Conservation (phyloP, 2,888 invertebrate genomes). For the Psylliodes chrysocephalus region DNA sequence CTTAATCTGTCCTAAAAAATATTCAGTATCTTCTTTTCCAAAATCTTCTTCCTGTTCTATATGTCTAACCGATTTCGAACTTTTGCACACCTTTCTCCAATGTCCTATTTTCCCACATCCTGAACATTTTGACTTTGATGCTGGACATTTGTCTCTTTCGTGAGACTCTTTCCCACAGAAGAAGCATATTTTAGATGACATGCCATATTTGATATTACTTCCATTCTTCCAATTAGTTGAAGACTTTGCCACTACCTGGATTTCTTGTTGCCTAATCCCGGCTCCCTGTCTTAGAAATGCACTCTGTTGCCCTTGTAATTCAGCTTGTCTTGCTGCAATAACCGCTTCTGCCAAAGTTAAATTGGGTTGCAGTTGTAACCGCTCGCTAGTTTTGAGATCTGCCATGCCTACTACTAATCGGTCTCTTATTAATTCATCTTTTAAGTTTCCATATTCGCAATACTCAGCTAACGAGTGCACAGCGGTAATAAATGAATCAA, state of each 20-base stretch:
- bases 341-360: no score
- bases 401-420: conserved; percentile 48
- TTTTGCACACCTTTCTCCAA: conserved; percentile 24
- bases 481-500: no score
- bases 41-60: no score
- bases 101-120: conserved; percentile 31
- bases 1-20: no score
- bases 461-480: no score
- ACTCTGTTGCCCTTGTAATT: conserved; percentile 18
- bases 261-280: neutral
- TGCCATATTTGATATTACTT: no score
- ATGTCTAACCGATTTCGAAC: conserved; percentile 4
- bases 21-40: no score
- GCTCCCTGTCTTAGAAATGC: neutral
- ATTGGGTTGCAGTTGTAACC: conserved; percentile 5
- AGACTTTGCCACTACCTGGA: no score
- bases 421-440: conserved; percentile 48
- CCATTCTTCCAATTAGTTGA: no score
- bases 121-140: conserved; percentile 8
- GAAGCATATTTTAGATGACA: neutral
- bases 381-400: conserved; percentile 40
- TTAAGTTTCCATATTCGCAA: conserved; percentile 46
- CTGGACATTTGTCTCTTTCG: no score
- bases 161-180: no score
- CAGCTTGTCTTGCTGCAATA: conserved; percentile 31